phyloP scores from a whole-genome alignment of 2,797 vertebrate species.

The Pseudotriccus pelzelni region DNA sequence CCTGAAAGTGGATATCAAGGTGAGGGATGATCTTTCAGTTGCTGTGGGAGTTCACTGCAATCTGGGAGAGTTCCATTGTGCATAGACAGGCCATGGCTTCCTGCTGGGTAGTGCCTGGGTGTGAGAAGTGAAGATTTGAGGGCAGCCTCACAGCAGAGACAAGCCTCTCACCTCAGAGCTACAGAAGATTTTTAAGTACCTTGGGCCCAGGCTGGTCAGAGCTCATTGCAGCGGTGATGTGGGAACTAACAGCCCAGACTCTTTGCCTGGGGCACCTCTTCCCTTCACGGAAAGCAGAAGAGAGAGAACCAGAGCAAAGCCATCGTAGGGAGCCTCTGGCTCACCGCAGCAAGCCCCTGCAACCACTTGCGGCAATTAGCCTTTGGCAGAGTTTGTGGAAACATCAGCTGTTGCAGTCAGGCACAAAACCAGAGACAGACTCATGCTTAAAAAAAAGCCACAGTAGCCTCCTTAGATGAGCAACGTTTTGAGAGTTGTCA shows the following conservation, averaged over 20 bases:
- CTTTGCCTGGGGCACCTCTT: neutral
- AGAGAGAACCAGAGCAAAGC: neutral
- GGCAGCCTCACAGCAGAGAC: neutral
- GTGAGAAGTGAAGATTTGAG: neutral
- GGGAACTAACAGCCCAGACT: neutral
- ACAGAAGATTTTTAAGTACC: neutral
- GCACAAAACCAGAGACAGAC: neutral
- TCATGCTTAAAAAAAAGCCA: neutral
- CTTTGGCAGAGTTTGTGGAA: neutral
- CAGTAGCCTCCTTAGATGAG: rapidly evolving
- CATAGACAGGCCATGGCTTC: neutral
- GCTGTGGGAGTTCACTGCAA: neutral
- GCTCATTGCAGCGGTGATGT: rapidly evolving
- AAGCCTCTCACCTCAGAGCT: rapidly evolving
- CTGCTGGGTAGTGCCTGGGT: rapidly evolving
- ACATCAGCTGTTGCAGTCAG: neutral
- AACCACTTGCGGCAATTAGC: neutral
- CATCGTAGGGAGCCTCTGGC: neutral
- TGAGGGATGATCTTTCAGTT: neutral
- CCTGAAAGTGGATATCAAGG: slow-evolving; percentile 23
- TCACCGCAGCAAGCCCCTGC: rapidly evolving
- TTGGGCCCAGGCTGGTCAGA: neutral
- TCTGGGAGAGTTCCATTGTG: neutral
- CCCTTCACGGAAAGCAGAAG: neutral
- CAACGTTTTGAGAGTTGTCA: neutral